Evolutionary conservation across 2,113 vertebrate species (phyloP).

Genomic region (Anguilla japonica): DNA sequence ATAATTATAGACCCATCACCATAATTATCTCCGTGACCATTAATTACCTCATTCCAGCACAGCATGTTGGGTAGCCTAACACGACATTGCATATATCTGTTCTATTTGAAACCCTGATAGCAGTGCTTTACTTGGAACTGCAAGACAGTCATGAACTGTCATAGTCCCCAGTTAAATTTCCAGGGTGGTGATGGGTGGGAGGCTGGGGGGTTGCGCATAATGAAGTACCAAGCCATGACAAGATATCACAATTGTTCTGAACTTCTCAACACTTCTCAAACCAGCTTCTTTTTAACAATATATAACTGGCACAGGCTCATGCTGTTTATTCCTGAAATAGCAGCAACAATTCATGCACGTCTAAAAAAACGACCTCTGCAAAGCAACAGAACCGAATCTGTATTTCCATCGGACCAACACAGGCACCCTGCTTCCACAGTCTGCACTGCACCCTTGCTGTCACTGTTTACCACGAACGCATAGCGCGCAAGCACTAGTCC

Average conservation of each 20-base stretch:
- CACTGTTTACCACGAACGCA: not conserved
- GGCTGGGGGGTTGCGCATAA: not conserved
- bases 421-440: not conserved
- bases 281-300: not conserved
- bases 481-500: not conserved
- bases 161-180: too few species aligned
- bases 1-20: constrained; percentile 45
- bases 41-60: constrained; percentile 45
- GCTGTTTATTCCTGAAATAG: not conserved
- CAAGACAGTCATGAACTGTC: too few species aligned
- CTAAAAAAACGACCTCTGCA: not conserved
- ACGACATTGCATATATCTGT: not conserved
- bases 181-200: too few species aligned
- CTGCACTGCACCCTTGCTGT: not conserved
- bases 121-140: not conserved
- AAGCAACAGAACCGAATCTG: not conserved
- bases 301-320: not conserved
- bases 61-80: constrained; percentile 31
- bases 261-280: not conserved
- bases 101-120: not conserved
- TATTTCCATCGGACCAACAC: not conserved
- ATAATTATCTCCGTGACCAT: constrained; percentile 30
- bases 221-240: not conserved
- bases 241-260: not conserved
- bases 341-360: not conserved